phyloP scores from a whole-genome alignment of 2,888 invertebrate genomes.

The Argyra leucocephala region DNA sequence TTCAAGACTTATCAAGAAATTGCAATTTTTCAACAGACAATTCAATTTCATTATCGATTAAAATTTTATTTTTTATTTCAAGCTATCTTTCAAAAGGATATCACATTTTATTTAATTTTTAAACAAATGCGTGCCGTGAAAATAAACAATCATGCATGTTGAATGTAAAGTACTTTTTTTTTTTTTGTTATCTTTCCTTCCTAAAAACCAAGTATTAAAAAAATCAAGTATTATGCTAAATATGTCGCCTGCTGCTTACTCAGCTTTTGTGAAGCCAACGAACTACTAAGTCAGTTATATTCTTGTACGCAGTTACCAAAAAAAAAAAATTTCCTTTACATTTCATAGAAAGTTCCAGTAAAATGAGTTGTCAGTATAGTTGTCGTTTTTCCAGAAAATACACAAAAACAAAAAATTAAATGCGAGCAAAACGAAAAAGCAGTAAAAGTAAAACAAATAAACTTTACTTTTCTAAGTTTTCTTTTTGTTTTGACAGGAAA shows the following conservation, averaged over 20 bases:
- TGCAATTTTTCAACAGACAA: too few relatives aligned
- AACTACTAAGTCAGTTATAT: not conserved
- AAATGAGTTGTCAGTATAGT: not conserved
- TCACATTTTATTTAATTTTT: not conserved
- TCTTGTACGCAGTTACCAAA: not conserved
- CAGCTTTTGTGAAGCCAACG: not conserved
- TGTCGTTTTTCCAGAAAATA: not conserved
- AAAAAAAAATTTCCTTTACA: not conserved
- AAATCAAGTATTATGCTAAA: not conserved
- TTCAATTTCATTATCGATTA: too few relatives aligned
- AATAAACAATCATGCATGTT: constrained; percentile 6
- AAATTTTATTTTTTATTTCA: too few relatives aligned
- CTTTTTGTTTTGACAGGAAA: not conserved
- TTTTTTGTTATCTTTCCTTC: not conserved
- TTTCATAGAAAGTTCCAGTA: not conserved
- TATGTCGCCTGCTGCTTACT: not conserved
- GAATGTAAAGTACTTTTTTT: not conserved
- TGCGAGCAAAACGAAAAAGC: not conserved
- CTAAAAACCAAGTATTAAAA: not conserved
- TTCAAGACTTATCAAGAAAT: too few relatives aligned
- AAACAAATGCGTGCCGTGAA: not conserved
- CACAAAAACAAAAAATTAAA: too few relatives aligned
- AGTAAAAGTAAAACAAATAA: not conserved
- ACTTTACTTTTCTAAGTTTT: not conserved
- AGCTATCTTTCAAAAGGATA: too few relatives aligned